phyloP scores from a whole-genome alignment of 2,888 invertebrate species.

The Drosophila dives region DNA sequence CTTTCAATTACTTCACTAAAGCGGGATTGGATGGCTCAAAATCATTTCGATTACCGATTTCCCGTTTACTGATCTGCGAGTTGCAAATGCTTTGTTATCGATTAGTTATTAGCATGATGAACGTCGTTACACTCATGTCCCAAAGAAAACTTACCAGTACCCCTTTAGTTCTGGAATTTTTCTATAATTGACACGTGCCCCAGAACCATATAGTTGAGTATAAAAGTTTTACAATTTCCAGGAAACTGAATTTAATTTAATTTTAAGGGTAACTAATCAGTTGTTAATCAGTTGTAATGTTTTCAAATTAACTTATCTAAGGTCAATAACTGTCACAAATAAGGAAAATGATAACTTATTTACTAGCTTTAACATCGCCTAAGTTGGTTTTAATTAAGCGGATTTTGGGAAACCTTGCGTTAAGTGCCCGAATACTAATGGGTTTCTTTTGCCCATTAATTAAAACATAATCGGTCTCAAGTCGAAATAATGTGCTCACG shows the following conservation, averaged over 20 bases:
- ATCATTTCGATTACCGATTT: too few species aligned
- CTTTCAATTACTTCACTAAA: not conserved
- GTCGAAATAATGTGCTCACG: conserved; percentile 13
- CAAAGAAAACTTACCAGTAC: not conserved
- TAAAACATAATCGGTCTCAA: conserved; percentile 57
- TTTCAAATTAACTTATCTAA: not conserved
- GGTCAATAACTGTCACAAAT: not conserved
- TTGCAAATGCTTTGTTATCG: not conserved
- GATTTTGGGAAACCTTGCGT: conserved; percentile 35
- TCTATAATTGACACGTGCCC: not conserved
- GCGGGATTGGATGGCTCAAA: too few species aligned
- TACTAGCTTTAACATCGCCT: conserved; percentile 21
- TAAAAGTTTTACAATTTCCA: not conserved
- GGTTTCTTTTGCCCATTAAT: conserved; percentile 37
- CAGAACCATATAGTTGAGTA: not conserved
- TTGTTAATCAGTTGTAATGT: not conserved
- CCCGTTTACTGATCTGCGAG: too few species aligned
- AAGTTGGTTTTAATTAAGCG: conserved; percentile 57
- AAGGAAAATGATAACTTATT: not conserved
- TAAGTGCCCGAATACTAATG: conserved; percentile 29
- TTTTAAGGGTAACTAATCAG: not conserved
- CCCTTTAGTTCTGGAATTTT: not conserved
- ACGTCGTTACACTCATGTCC: not conserved
- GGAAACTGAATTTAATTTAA: not conserved
- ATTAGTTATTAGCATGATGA: not conserved